Percentiles rank a stretch among this genome's conserved stretches.
These are phyloP conservation scores for Drosophila quinaria DNA, from an alignment of 2,888 invertebrate genomes.

Conservation along the genomic window DNA sequence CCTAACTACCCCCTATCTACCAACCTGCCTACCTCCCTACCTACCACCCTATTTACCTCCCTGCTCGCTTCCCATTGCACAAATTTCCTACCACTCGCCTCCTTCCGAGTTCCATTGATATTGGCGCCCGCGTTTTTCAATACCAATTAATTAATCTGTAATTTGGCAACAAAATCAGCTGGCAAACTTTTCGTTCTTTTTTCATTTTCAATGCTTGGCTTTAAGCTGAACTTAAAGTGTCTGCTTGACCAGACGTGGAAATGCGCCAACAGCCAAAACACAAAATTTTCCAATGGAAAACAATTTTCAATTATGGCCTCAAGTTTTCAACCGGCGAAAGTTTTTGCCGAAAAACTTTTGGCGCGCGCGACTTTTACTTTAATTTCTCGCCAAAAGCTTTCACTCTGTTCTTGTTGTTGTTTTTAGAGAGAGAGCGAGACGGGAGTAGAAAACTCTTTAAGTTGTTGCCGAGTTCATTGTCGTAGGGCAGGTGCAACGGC, in stretches of 20 bases:
- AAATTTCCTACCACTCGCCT: slow-evolving; percentile 5
- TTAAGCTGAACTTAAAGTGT: slow-evolving; percentile 22
- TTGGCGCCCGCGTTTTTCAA: slow-evolving; percentile 53
- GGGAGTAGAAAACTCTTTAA: slow-evolving; percentile 38
- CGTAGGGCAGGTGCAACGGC: slow-evolving; percentile 75
- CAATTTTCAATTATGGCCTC: slow-evolving; percentile 79
- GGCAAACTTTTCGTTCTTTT: no score
- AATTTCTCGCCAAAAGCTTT: slow-evolving; percentile 58
- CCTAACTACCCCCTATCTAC: neutral
- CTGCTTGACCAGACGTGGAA: slow-evolving; percentile 24
- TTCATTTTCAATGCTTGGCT: neutral
- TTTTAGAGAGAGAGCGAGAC: slow-evolving; percentile 6
- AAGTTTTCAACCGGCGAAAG: slow-evolving; percentile 75
- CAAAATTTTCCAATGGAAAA: slow-evolving; percentile 48
- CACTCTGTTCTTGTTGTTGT: slow-evolving; percentile 21
- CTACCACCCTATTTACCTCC: neutral
- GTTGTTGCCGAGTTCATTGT: slow-evolving; percentile 63
- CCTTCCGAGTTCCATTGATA: slow-evolving; percentile 38
- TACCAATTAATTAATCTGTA: slow-evolving; percentile 81
- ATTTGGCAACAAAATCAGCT: slow-evolving; percentile 17
- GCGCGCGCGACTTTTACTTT: slow-evolving; percentile 78
- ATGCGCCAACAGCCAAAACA: slow-evolving; percentile 18
- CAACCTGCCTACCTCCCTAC: neutral
- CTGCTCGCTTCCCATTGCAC: slow-evolving; percentile 50
- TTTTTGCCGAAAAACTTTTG: slow-evolving; percentile 66